Conservation (phyloP, 2,797 vertebrate genomes). For the Aviceda leuphotes region DNA sequence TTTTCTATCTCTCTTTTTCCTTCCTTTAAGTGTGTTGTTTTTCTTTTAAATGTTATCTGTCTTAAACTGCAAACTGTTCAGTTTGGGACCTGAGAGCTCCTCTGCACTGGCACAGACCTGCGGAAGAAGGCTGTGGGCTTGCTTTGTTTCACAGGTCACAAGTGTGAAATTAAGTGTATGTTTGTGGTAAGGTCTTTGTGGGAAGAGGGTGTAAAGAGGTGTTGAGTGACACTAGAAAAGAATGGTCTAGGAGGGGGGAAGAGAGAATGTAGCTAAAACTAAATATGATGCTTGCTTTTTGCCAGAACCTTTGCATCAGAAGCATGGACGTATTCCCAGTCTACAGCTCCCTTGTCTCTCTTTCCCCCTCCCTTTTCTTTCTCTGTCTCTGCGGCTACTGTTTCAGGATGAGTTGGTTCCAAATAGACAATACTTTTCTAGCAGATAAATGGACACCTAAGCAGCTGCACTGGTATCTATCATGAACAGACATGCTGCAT, state of each 20-base stretch:
- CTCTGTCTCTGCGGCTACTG: constrained; percentile 8
- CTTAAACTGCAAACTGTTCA: background rate
- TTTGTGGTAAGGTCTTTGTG: constrained; percentile 13
- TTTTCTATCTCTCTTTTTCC: background rate
- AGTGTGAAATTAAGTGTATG: background rate
- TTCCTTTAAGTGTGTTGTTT: background rate
- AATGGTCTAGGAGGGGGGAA: background rate
- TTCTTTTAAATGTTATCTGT: background rate
- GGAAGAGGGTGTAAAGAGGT: background rate
- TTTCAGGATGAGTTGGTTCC: constrained; percentile 57
- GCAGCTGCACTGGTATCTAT: constrained; percentile 61
- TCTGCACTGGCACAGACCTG: background rate
- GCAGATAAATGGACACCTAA: constrained; percentile 65
- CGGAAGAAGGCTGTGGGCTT: background rate
- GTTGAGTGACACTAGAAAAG: constrained; percentile 22
- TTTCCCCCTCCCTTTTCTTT: background rate
- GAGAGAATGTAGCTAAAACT: constrained; percentile 7
- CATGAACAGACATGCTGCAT: constrained; percentile 44
- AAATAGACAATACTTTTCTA: constrained; percentile 41
- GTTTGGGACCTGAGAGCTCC: background rate
- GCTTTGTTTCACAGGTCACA: background rate
- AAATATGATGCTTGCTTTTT: background rate
- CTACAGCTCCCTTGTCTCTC: background rate
- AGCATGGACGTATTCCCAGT: background rate
- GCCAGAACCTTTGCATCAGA: constrained; percentile 24